Conservation (phyloP, 2,888 invertebrate species). For the Perithous albicinctus region DNA sequence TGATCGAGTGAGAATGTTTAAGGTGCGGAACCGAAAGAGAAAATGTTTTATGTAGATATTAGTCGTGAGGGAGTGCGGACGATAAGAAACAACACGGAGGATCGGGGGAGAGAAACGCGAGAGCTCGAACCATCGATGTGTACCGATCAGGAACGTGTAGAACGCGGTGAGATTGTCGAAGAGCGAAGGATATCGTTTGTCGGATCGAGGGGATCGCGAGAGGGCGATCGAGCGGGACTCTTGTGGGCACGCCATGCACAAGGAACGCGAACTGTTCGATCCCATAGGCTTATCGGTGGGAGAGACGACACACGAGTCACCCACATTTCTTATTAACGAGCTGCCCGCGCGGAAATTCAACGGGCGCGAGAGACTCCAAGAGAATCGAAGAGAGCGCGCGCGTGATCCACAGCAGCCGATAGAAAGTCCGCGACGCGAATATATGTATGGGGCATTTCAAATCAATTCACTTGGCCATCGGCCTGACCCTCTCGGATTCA, state of each 20-base stretch:
- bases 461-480: no score
- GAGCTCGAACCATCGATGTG: constrained; percentile 22
- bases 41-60: constrained; percentile 49
- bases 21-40: constrained; percentile 10
- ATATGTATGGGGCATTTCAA: no score
- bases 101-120: constrained; percentile 18
- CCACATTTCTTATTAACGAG: constrained; percentile 61
- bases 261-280: constrained; percentile 47
- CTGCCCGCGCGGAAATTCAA: constrained; percentile 30
- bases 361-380: constrained; percentile 15
- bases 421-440: constrained; percentile 41
- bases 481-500: no score
- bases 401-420: constrained; percentile 44
- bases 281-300: constrained; percentile 20
- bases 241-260: constrained; percentile 28
- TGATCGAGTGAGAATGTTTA: background rate
- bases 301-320: constrained; percentile 56
- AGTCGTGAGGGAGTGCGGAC: constrained; percentile 35
- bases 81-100: constrained; percentile 28
- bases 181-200: constrained; percentile 57
- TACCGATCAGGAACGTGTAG: constrained; percentile 53
- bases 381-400: constrained; percentile 38
- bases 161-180: constrained; percentile 48
- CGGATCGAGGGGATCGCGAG: constrained; percentile 50
- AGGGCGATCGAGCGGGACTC: constrained; percentile 35